Evolutionary conservation across 2,113 vertebrate species (phyloP), one percentile per base, ranked within the genome.

Genomic region (Lampris incognitus): DNA sequence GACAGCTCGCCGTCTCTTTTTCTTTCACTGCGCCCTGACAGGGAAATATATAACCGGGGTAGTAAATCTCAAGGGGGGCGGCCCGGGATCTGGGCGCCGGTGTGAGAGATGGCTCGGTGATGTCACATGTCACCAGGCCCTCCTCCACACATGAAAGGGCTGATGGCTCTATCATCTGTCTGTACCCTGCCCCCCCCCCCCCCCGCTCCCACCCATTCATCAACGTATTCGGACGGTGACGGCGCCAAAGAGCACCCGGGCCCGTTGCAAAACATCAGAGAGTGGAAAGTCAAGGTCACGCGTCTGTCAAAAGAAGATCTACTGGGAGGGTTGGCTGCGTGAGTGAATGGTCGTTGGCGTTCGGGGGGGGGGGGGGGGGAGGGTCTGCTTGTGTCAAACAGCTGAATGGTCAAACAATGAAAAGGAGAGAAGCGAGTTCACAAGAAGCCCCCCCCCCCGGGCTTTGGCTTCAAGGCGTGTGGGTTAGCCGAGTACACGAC

Each of bases 81-180:
- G 10, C 0, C 1, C 54, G 11, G 57, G 71, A 59, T 60, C 3
- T 50, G 44, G 56, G 66, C 7, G 61, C 11, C 13, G 39, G 71
- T 49, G 48, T 79, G 76, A 81, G 77, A 73, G 68, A 83, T 24
- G 39, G 66, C 64, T 68, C 60, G 36, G 69, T 82, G 72, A 89
- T 80, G 87, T 85, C 82, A 87, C 83, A 80, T 85, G 77, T 86
- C 84, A 77, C 56, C 1, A 42, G 60, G 51, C 44, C 76, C 66
- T 58, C 69, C 66, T 78, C 74, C 72, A 50, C 55, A 72, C 74
- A 63, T 82, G 79, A 84, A 88, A 82, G 24, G 39, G 86, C 78
- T 91, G 87, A 92, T 85, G 87, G 66, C 85, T 93, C 85, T 79
- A 93, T 93, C 88, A 88, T 90, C 77, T 85, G 87, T 83, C 81